Percentiles rank a stretch among this genome's conserved stretches.
Evolutionary conservation across 1,140 invertebrate species (phyloP).

Genomic region (Drosophila hydei): DNA sequence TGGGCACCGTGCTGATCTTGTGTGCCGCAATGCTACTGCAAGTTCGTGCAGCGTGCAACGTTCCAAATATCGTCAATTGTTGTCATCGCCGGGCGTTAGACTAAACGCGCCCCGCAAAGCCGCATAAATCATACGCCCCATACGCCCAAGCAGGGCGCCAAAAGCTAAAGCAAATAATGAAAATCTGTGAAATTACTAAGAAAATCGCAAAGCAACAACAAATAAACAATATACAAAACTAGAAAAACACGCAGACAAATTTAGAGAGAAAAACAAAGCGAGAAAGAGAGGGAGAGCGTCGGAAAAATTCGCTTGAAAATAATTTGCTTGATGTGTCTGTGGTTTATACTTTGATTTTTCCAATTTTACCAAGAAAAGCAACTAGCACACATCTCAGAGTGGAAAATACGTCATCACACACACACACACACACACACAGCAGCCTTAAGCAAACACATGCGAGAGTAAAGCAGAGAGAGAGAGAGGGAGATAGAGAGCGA

Average conservation of each 20-base stretch:
- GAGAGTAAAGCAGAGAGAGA: conserved; percentile 5
- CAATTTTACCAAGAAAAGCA: conserved; percentile 18
- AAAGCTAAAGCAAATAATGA: conserved; percentile 10
- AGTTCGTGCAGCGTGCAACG: conserved; percentile 31
- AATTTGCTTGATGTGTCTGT: conserved; percentile 17
- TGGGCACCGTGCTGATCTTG: conserved; percentile 68
- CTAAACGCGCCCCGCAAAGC: no score
- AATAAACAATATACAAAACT: conserved; percentile 19
- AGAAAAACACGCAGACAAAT: no score
- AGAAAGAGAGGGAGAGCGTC: background rate
- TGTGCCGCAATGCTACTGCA: conserved; percentile 64
- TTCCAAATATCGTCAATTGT: conserved; percentile 35
- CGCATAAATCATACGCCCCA: no score
- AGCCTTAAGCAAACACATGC: no score
- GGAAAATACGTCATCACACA: conserved; percentile 68
- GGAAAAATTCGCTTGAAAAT: conserved; percentile 9
- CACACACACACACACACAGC: conserved; percentile 15
- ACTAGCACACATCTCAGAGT: conserved; percentile 2
- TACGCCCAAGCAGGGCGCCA: background rate
- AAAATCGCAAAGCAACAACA: conserved; percentile 16
- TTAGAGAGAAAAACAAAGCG: background rate
- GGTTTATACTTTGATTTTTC: conserved; percentile 32
- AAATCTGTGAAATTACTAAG: conserved; percentile 13
- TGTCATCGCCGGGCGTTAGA: conserved; percentile 8
- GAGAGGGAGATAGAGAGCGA: background rate